Base-by-base conservation (phyloP, 1,140 invertebrate genomes). In the Diorhabda carinulata region DNA sequence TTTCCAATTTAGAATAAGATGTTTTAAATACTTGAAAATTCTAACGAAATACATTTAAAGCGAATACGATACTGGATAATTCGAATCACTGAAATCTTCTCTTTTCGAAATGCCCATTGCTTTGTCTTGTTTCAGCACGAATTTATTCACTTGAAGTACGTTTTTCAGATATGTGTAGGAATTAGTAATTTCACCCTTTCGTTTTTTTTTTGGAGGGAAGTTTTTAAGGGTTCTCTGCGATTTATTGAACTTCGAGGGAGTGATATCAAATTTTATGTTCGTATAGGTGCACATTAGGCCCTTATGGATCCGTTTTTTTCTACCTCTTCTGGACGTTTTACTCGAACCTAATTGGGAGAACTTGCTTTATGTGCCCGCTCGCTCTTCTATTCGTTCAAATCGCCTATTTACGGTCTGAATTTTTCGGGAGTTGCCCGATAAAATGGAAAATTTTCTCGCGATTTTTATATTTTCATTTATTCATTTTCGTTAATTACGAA, bases 251-350 rank as follows among this genome's bases (percentile, higher is more conserved):
- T 64, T 64, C 45, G 45, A 64, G 63, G 40, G 63, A 52, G 63
- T 52, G 63, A 64, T 64, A 64, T 64, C 63, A 57, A 64, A 64
- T 64, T 64, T 64, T 56, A 64, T 64, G 44, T 64, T 64, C 63
- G 45, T 45, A 25, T 64, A 64, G 63, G 63, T 64, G 52, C 44
- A 64, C 45, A 64, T 64, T 64, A 57, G 43, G 42, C 63, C 45
- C 52, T 64, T 64, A 4, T 52, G 45, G 56, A 52, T 52, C 47
- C 56, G n/a, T 62, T 62, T 62, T 62, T 25, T 25, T 25, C 4
- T 45, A 8, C 61, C 43, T 43, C 3, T 44, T 64, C 47, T 47
- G 9, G 7, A 52, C 45, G 63, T 64, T 57, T 43, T 45, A 56
- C 25, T 40, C 25, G 45, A 40, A 57, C 47, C 25, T 64, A 64